A percentile compares a stretch with the other conserved stretches of the same genome.
phyloP scores from a whole-genome alignment of 2,113 vertebrate species.

The Scytalopus superciliaris region DNA sequence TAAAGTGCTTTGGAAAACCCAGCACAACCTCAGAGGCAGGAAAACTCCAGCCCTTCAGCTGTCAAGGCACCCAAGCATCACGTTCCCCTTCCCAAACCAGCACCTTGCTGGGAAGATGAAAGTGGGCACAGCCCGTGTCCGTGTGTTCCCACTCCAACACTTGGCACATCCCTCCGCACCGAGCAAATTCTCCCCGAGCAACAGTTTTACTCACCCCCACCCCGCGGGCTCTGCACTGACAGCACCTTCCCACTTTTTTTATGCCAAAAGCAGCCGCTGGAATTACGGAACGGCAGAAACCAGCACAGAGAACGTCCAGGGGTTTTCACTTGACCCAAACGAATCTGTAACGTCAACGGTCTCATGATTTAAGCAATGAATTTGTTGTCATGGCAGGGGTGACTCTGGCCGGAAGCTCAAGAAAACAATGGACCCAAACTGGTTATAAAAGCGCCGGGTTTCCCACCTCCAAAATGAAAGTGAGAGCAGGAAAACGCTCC shows the following conservation, averaged over 20 bases:
- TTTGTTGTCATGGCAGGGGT: constrained; percentile 39
- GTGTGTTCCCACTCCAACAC: not conserved
- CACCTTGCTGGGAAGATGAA: not conserved
- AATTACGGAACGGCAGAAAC: not conserved
- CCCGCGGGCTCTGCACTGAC: not conserved
- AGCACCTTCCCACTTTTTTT: not conserved
- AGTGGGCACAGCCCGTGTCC: not conserved
- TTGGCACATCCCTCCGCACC: constrained; percentile 7
- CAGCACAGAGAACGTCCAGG: not conserved
- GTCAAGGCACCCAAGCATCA: not conserved
- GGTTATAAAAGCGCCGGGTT: constrained; percentile 17
- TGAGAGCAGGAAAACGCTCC: constrained; percentile 3
- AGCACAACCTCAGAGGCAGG: not conserved
- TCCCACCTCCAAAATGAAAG: constrained; percentile 55
- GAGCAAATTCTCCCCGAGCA: constrained; percentile 1
- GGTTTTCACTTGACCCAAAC: constrained; percentile 32
- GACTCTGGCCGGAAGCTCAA: constrained; percentile 47
- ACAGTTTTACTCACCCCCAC: not conserved
- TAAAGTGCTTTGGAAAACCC: not conserved
- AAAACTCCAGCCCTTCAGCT: not conserved
- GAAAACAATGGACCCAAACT: constrained; percentile 57
- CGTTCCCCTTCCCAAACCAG: not conserved
- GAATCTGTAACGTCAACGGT: not conserved
- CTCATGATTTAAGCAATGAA: not conserved
- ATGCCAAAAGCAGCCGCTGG: not conserved